These are phyloP conservation scores for Semotilus atromaculatus DNA, from an alignment of 2,797 vertebrate species.

Conservation along the genomic window DNA sequence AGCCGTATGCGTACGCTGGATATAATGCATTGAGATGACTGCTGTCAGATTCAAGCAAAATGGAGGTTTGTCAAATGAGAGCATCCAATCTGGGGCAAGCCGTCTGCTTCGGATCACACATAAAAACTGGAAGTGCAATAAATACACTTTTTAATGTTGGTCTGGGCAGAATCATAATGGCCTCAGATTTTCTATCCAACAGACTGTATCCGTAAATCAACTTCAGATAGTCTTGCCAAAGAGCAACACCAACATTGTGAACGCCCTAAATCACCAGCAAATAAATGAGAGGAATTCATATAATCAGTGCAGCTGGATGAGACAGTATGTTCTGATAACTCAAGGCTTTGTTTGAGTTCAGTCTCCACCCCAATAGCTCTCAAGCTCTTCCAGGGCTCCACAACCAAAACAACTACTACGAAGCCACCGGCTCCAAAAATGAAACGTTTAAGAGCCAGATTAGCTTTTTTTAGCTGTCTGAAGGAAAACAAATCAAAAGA, in stretches of 20 bases:
- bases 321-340: slow-evolving; percentile 44
- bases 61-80: slow-evolving; percentile 59
- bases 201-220: slow-evolving; percentile 54
- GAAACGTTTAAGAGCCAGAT: not conserved
- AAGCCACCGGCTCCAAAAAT: not conserved
- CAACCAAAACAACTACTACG: slow-evolving; percentile 6
- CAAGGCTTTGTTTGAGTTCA: slow-evolving; percentile 49
- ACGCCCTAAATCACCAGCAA: slow-evolving; percentile 43
- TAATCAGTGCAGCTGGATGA: slow-evolving; percentile 40
- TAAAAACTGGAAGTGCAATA: slow-evolving; percentile 63
- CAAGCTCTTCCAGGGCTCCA: slow-evolving; percentile 9
- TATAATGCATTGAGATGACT: slow-evolving; percentile 50
- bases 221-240: slow-evolving; percentile 27
- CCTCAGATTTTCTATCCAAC: slow-evolving; percentile 40
- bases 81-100: slow-evolving; percentile 18
- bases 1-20: slow-evolving; percentile 41
- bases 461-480: not conserved
- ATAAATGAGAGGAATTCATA: slow-evolving; percentile 48
- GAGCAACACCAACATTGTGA: slow-evolving; percentile 45
- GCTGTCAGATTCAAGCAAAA: slow-evolving; percentile 62
- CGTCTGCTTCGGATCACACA: slow-evolving; percentile 47
- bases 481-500: not conserved
- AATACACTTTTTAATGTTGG: slow-evolving; percentile 63
- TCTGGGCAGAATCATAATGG: slow-evolving; percentile 55
- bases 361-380: slow-evolving; percentile 13